These are phyloP conservation scores for Elephantulus edwardii DNA, from an alignment of 2,113 vertebrate species.

Conservation along the genomic window DNA sequence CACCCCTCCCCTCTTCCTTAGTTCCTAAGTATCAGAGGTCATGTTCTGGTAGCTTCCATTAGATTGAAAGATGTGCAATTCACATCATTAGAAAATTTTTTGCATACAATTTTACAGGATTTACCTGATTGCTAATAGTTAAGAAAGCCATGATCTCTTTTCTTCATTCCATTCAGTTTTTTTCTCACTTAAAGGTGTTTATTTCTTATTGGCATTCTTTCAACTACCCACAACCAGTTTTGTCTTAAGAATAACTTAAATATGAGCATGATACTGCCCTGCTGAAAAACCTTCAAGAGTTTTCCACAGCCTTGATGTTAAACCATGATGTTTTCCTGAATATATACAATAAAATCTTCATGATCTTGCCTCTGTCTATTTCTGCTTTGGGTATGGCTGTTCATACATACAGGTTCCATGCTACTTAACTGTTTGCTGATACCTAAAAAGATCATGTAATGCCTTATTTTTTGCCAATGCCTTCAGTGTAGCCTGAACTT, in stretches of 20 bases:
- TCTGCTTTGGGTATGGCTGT: background rate
- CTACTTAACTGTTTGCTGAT: too few species aligned
- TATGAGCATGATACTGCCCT: fast-evolving
- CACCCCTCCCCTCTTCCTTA: background rate
- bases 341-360: background rate
- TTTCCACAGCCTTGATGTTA: background rate
- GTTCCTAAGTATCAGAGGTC: background rate
- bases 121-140: background rate
- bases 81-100: background rate
- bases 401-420: too few species aligned
- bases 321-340: background rate
- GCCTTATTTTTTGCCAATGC: too few species aligned
- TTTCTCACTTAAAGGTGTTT: background rate
- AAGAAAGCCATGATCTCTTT: background rate
- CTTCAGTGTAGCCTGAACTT: too few species aligned
- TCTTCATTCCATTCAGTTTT: background rate
- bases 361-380: background rate
- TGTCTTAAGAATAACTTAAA: background rate
- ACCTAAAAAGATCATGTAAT: too few species aligned
- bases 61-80: background rate
- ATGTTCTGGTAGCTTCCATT: background rate
- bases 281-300: background rate
- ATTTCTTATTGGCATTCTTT: background rate
- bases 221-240: background rate
- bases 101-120: background rate